A percentile compares a stretch with the other conserved stretches of the same genome.
Conservation (phyloP, 37 sponge, comb jelly and placozoan species). For the Diacarnus erythraeanus region DNA sequence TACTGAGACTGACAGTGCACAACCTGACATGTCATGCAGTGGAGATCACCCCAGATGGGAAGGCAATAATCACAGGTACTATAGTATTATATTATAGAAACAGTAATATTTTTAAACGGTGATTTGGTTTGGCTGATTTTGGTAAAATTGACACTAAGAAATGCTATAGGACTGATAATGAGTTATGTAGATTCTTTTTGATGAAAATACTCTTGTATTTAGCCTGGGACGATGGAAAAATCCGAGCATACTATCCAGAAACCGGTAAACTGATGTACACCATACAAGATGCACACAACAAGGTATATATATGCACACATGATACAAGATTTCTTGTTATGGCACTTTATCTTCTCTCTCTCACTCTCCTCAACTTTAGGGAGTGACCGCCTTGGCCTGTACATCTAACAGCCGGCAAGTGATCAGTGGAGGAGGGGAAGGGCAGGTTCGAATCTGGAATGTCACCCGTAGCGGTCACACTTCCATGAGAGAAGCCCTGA, state of each 20-base stretch:
- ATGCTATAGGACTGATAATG: not conserved
- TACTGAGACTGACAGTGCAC: conserved; percentile 81
- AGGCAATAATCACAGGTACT: conserved; percentile 95
- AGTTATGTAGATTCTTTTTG: not conserved
- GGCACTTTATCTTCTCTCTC: not conserved
- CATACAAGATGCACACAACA: conserved; percentile 96
- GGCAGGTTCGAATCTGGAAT: conserved; percentile 98
- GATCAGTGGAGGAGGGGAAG: conserved; percentile 98
- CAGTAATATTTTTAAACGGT: too few relatives aligned
- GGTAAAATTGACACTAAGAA: not conserved
- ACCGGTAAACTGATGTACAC: conserved; percentile 86
- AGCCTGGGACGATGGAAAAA: conserved; percentile 99
- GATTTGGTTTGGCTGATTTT: too few relatives aligned
- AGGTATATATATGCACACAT: conserved; percentile 34
- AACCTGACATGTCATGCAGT: conserved; percentile 92
- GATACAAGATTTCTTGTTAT: not conserved
- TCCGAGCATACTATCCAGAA: conserved; percentile 89
- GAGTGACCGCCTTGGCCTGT: conserved; percentile 92
- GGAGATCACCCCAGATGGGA: conserved; percentile 83
- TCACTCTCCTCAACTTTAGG: conserved; percentile 42
- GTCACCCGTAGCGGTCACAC: conserved; percentile 47
- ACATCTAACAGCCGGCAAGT: conserved; percentile 66
- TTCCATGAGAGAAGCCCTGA: conserved; percentile 87
- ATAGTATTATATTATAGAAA: too few relatives aligned
- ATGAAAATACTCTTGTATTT: not conserved